Conservation (phyloP, 2,888 invertebrate species). For the Hirtodrosophila trivittata region DNA sequence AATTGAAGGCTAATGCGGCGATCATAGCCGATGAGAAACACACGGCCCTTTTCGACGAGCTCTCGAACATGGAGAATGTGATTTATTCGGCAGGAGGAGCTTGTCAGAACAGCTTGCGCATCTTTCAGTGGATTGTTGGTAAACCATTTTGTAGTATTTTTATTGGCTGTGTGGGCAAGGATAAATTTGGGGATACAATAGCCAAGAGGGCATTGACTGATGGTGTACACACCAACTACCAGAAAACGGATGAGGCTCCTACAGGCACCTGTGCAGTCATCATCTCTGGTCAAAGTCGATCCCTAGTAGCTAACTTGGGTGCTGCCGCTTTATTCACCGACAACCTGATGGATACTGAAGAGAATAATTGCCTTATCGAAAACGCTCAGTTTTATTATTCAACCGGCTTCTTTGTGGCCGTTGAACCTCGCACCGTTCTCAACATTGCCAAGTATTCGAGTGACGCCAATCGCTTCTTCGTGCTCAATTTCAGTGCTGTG, state of each 20-base stretch:
- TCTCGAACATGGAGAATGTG: conserved; percentile 52
- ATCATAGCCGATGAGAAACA: conserved; percentile 63
- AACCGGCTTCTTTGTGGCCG: conserved; percentile 68
- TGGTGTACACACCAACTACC: conserved; percentile 55
- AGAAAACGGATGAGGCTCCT: conserved; percentile 38
- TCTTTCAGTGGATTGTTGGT: conserved; percentile 64
- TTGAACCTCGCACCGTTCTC: conserved; percentile 30
- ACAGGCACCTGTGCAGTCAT: conserved; percentile 64
- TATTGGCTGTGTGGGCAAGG: conserved; percentile 55
- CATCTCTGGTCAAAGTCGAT: conserved; percentile 43
- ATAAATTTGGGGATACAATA: conserved; percentile 57
- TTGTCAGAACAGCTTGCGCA: conserved; percentile 62
- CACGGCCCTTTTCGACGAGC: conserved; percentile 56
- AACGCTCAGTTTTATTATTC: conserved; percentile 48
- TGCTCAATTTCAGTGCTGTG: conserved; percentile 65
- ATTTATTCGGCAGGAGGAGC: conserved; percentile 63
- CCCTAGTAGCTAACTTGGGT: conserved; percentile 66
- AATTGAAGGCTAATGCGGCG: conserved; percentile 47
- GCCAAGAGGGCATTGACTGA: conserved; percentile 54
- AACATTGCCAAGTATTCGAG: conserved; percentile 31
- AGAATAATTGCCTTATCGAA: conserved; percentile 45
- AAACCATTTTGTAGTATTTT: conserved; percentile 44
- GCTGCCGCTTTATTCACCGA: conserved; percentile 55
- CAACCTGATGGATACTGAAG: conserved; percentile 49
- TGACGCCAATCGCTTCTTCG: conserved; percentile 26